These are phyloP conservation scores for Cryptophagus acutangulus DNA, from an alignment of 2,888 invertebrate genomes.

Conservation along the genomic window DNA sequence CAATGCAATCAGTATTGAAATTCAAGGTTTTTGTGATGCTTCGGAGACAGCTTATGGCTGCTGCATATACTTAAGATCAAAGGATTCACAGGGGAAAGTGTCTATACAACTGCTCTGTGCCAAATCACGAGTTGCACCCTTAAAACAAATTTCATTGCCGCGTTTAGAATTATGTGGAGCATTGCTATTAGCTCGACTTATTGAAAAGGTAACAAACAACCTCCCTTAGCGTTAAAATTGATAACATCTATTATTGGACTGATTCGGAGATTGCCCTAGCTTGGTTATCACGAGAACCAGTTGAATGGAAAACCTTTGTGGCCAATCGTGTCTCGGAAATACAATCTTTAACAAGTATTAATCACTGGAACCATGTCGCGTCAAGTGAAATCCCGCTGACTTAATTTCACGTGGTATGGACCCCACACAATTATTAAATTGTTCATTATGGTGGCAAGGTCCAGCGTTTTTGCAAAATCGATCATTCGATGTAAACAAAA, in stretches of 20 bases:
- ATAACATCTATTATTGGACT: constrained; percentile 22
- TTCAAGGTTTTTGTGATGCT: constrained; percentile 31
- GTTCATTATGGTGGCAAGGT: constrained; percentile 19
- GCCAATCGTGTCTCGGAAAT: constrained; percentile 27
- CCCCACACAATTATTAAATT: constrained; percentile 7
- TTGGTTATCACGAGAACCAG: constrained; percentile 26
- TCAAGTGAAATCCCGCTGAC: constrained; percentile 26
- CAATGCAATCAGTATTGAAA: no score
- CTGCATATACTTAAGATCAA: constrained; percentile 20
- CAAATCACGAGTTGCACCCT: constrained; percentile 28
- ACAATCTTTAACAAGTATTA: constrained; percentile 14
- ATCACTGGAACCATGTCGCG: constrained; percentile 20
- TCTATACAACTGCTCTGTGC: constrained; percentile 15
- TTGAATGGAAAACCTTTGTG: constrained; percentile 27
- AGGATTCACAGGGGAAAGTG: constrained; percentile 7
- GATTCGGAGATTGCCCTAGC: constrained; percentile 33
- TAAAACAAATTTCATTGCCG: constrained; percentile 29
- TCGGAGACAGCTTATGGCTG: constrained; percentile 26
- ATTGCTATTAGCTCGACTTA: no score
- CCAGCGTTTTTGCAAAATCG: no score
- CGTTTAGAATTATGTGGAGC: constrained; percentile 34
- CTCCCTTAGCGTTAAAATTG: constrained; percentile 14
- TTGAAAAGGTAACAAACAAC: constrained; percentile 19
- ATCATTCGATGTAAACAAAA: no score
- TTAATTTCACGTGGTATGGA: constrained; percentile 32